These are phyloP conservation scores for Brenthis hecate DNA, from an alignment of 2,888 invertebrate genomes.

Conservation along the genomic window DNA sequence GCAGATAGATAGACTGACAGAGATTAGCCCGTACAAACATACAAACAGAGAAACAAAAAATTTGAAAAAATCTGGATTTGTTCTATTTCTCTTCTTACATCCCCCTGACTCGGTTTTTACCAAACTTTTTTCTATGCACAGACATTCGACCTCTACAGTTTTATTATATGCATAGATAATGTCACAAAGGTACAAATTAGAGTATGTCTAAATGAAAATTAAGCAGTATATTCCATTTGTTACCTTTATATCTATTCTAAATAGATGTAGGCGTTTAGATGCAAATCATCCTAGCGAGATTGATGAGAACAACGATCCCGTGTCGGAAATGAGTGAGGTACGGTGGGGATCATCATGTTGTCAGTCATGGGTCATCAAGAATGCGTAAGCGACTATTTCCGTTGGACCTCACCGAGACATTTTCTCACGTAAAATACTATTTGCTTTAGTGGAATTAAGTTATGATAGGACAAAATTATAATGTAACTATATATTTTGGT, in stretches of 20 bases:
- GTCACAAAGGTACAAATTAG: too few species aligned
- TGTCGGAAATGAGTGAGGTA: conserved; percentile 45
- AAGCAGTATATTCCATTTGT: not conserved
- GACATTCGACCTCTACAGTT: too few species aligned
- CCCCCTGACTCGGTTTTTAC: too few species aligned
- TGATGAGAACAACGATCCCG: conserved; percentile 35
- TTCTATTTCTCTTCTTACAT: too few species aligned
- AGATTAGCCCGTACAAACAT: too few species aligned
- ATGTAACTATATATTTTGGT: not conserved
- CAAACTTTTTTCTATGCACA: too few species aligned
- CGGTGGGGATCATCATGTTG: conserved; percentile 48
- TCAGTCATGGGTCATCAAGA: conserved; percentile 58
- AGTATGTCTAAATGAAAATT: too few species aligned
- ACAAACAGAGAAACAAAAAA: too few species aligned
- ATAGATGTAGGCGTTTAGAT: conserved; percentile 23
- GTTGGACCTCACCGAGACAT: conserved; percentile 30
- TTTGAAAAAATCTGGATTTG: too few species aligned
- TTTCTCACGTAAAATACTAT: conserved; percentile 14
- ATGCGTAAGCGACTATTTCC: conserved; percentile 64
- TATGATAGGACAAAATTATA: not conserved
- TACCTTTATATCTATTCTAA: conserved; percentile 16
- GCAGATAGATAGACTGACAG: too few species aligned
- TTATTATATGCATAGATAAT: too few species aligned
- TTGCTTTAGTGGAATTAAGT: not conserved
- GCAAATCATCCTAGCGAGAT: conserved; percentile 22